Percentiles rank a stretch among this genome's conserved stretches.
phyloP scores from a whole-genome alignment of 1,140 invertebrate species.

The Diabrotica undecimpunctata region DNA sequence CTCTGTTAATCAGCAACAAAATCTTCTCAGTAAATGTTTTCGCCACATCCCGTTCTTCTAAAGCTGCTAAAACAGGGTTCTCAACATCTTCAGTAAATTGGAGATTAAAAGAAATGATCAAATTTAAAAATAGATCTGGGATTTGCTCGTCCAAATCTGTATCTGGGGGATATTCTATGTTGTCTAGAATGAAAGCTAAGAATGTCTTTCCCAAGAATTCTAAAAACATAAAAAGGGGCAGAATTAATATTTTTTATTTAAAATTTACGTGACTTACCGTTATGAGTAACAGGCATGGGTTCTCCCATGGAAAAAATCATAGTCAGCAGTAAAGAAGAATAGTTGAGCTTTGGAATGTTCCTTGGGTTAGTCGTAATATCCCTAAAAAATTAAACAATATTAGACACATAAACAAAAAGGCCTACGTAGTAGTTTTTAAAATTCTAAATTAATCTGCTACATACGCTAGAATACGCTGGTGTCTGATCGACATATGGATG shows the following conservation, averaged over 20 bases:
- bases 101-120: conserved; percentile 84
- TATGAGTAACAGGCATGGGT: conserved; percentile 77
- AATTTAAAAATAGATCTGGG: conserved; percentile 75
- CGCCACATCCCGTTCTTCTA: conserved; percentile 66
- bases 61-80: conserved; percentile 73
- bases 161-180: conserved; percentile 75
- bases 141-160: conserved; percentile 75
- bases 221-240: conserved; percentile 47
- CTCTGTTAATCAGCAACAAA: conserved; percentile 79
- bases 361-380: conserved; percentile 71
- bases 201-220: conserved; percentile 78
- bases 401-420: too few relatives aligned
- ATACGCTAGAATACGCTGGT: too few relatives aligned
- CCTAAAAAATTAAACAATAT: conserved; percentile 42
- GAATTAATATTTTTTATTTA: neutral
- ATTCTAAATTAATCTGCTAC: too few relatives aligned
- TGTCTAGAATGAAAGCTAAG: conserved; percentile 71
- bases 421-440: too few relatives aligned
- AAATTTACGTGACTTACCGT: conserved; percentile 54
- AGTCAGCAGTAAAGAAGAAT: conserved; percentile 74
- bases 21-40: conserved; percentile 89
- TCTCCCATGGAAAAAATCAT: conserved; percentile 87
- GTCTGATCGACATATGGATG: too few relatives aligned
- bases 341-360: conserved; percentile 65
- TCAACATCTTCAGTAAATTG: conserved; percentile 68